Evolutionary conservation across 2,888 invertebrate genomes (phyloP), one percentile per base, ranked within the genome.

Genomic region (Siphlonurus alternatus): DNA sequence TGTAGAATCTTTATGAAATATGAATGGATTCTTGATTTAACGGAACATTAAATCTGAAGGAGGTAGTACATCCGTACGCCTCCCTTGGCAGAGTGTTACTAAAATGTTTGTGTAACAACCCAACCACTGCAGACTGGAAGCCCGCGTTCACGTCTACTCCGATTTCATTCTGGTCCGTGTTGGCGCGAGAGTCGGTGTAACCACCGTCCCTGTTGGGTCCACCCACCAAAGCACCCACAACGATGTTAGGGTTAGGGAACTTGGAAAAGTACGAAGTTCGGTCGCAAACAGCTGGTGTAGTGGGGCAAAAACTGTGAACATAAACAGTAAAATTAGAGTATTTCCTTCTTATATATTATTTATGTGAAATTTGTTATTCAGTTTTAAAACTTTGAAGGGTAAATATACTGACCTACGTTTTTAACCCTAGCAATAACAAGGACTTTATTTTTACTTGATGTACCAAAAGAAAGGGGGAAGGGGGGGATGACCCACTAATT

Each of bases 191-290:
- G 66, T 72, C 72, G 1, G 22, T 62, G 66, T 71, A 72, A 38
- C 63, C 61, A 56, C 70, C 72, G 22, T 68, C 66, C 15, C 20
- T 23, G 59, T 68, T 71, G 2, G 72, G 72, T 3, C 72, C 72
- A n/a, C 72, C 71, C 2, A 72, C 71, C 15, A 72, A 63, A 2
- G 71, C 72, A 2, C 72, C 72, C 19, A 65, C 66, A 18, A 72
- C 64, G 10, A 67, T 66, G 54, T 70, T 70, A 15, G 67, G 67
- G 66, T 72, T 72, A 10, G 71, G 69, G 1, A 63, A n/a, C n/a
- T n/a, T n/a, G n/a, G n/a, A n/a, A n/a, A n/a, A n/a, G n/a, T n/a
- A n/a, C n/a, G n/a, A n/a, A n/a, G n/a, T n/a, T n/a, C n/a, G n/a
- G n/a, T n/a, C n/a, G n/a, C n/a, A n/a, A n/a, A n/a, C n/a, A n/a